Evolutionary conservation across 2,113 vertebrate species (phyloP), one percentile per base, ranked within the genome.

Genomic region (Campylorhamphus procurvoides): DNA sequence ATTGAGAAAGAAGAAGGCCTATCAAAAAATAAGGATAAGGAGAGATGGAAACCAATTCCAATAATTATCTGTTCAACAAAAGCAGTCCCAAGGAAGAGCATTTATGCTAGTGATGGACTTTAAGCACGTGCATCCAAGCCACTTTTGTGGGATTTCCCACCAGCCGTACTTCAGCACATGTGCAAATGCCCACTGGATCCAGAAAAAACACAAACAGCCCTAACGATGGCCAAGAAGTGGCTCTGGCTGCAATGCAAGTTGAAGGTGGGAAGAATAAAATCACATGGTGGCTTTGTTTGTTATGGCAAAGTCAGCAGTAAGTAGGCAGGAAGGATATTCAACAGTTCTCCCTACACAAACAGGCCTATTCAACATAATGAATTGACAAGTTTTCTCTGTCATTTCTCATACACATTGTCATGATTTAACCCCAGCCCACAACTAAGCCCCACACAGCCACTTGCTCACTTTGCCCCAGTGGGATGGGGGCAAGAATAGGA

Each of bases 271-370:
- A 89, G 56, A 81, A 27, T 6, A 50, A 81, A 84, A 63, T 12
- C 3, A 12, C 0, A 0, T 2, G 0, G 16, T 60, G 20, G 14
- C 10, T 78, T 84, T 66, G 6, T 19, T 79, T 90, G 14, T 69
- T 72, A 35, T 29, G 49, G 23, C 37, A 84, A 50, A 42, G 39
- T 14, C 40, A 78, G 62, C 73, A 64, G n/a, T 31, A 35, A 53
- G 35, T 11, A 81, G 42, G 13, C 52, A 75, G 44, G 49, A 85
- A 55, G 29, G 29, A 50, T 55, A 35, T 10, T 67, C 42, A 84
- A 31, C 42, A 17, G 14, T 40, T 69, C 31, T 77, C 40, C 24
- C 14, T 67, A 31, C 12, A 14, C 12, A 6, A 17, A 27, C 10
- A 19, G 1, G 0, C 14, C 16, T 29, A 18, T 82, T 71, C 46